Percentiles rank a stretch among this genome's conserved stretches.
Evolutionary conservation across 2,113 vertebrate genomes (phyloP).

Genomic region (Scartelaos histophorus): DNA sequence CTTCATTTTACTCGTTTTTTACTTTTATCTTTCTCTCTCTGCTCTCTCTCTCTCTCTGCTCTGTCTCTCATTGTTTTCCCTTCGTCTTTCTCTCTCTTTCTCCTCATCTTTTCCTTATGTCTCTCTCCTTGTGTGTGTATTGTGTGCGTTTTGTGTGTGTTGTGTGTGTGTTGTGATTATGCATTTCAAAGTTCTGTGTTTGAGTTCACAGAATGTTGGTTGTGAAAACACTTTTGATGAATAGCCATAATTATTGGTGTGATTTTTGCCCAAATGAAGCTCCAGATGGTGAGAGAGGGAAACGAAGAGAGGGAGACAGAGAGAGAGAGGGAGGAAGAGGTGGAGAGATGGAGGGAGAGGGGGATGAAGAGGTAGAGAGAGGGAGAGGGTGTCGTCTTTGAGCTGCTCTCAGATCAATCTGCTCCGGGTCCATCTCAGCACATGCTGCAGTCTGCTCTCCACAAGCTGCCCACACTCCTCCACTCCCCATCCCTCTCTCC

Average conservation of each 20-base stretch:
- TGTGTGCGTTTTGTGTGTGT: too few relatives aligned
- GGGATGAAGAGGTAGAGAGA: too few relatives aligned
- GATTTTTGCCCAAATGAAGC: slow-evolving; percentile 78
- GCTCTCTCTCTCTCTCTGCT: too few relatives aligned
- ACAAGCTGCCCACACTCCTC: slow-evolving; percentile 63
- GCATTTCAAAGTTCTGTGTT: slow-evolving; percentile 55
- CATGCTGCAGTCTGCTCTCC: slow-evolving; percentile 65
- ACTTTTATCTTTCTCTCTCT: too few relatives aligned
- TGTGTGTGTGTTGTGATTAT: slow-evolving; percentile 24
- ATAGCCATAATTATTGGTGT: slow-evolving; percentile 79
- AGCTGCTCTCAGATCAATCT: slow-evolving; percentile 76
- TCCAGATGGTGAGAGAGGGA: slow-evolving; percentile 77
- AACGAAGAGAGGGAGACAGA: too few relatives aligned
- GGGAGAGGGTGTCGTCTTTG: slow-evolving; percentile 73
- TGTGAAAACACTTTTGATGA: slow-evolving; percentile 79
- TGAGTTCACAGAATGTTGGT: slow-evolving; percentile 70
- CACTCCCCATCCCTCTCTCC: neutral
- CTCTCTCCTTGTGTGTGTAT: too few relatives aligned
- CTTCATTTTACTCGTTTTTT: too few relatives aligned
- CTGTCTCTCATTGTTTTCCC: too few relatives aligned
- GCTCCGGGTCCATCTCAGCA: slow-evolving; percentile 72
- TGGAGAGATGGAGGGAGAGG: too few relatives aligned
- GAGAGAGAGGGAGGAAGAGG: too few relatives aligned
- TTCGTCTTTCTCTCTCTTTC: too few relatives aligned
- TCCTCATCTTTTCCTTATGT: too few relatives aligned